Conservation (phyloP, 2,888 invertebrate species). For the Xestobium rufovillosum region DNA sequence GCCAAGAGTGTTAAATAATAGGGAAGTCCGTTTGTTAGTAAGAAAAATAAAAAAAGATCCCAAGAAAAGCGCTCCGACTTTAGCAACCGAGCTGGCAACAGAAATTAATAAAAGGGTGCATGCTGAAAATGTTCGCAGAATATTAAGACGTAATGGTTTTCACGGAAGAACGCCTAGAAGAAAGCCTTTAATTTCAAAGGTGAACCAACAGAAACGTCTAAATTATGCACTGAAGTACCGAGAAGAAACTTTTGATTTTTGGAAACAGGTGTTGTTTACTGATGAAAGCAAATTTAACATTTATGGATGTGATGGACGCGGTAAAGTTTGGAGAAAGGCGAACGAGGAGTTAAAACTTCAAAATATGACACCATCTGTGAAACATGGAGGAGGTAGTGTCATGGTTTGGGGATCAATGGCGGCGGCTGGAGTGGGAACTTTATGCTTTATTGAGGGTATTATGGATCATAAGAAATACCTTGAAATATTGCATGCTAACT, state of each 20-base stretch:
- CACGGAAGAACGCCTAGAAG: background rate
- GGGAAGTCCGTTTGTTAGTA: background rate
- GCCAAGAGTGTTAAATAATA: background rate
- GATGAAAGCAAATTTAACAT: slow-evolving; percentile 2
- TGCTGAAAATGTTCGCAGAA: background rate
- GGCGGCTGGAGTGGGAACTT: slow-evolving; percentile 20
- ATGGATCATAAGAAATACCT: slow-evolving; percentile 19
- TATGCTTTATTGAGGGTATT: slow-evolving; percentile 17
- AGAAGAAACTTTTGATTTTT: too few relatives aligned
- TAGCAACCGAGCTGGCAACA: background rate
- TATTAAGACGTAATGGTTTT: background rate
- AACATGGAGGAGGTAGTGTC: slow-evolving; percentile 26
- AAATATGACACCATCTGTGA: slow-evolving; percentile 22
- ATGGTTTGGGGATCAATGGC: slow-evolving; percentile 26
- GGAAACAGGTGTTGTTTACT: background rate
- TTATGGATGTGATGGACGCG: slow-evolving; percentile 14
- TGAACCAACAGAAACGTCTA: background rate
- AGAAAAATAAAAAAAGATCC: background rate
- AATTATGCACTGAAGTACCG: too few relatives aligned
- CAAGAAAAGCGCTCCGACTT: background rate
- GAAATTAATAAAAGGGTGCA: background rate
- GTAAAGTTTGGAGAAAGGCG: slow-evolving; percentile 20
- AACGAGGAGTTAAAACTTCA: slow-evolving; percentile 20
- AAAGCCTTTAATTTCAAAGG: background rate
- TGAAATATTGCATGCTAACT: slow-evolving; percentile 3